Percentiles rank a stretch among this genome's conserved stretches.
These are phyloP conservation scores for Phrynocephalus versicolor DNA, from an alignment of 2,113 vertebrate species.

Conservation along the genomic window DNA sequence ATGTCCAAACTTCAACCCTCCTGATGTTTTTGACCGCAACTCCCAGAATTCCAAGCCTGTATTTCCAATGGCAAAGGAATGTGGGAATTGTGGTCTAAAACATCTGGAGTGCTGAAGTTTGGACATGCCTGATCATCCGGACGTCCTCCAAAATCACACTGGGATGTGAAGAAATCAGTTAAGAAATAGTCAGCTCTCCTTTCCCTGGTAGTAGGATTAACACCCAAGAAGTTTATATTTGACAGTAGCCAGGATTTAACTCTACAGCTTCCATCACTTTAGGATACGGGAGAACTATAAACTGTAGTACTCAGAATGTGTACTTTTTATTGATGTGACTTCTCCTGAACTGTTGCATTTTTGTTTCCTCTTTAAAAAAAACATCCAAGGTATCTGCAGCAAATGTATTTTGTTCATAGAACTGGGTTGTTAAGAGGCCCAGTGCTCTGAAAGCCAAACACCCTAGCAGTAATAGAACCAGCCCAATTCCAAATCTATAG, in stretches of 20 bases:
- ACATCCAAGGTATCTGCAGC: not conserved
- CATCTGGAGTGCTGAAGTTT: no score
- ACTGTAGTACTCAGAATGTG: not conserved
- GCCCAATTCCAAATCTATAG: slow-evolving; percentile 38
- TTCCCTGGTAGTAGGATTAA: not conserved
- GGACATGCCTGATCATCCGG: no score
- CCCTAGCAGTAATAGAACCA: slow-evolving; percentile 28
- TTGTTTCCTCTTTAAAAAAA: not conserved
- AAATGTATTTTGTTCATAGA: slow-evolving; percentile 37
- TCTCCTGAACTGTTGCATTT: not conserved
- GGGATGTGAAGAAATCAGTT: slow-evolving; percentile 15
- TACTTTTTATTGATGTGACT: not conserved
- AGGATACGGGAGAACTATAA: not conserved
- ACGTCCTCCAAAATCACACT: no score
- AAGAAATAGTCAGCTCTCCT: accelerated
- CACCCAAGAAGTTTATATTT: not conserved
- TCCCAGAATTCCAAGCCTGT: no score
- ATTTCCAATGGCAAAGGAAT: no score
- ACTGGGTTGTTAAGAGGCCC: not conserved
- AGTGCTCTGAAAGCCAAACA: slow-evolving; percentile 29
- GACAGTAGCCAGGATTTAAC: slow-evolving; percentile 28
- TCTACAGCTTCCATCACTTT: slow-evolving; percentile 6
- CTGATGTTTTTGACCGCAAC: no score
- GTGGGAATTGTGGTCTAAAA: no score
- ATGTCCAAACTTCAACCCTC: no score